A percentile compares a stretch with the other conserved stretches of the same genome.
Evolutionary conservation across 2,888 invertebrate species (phyloP).

Genomic region (Drosophila pseudotakahashii): DNA sequence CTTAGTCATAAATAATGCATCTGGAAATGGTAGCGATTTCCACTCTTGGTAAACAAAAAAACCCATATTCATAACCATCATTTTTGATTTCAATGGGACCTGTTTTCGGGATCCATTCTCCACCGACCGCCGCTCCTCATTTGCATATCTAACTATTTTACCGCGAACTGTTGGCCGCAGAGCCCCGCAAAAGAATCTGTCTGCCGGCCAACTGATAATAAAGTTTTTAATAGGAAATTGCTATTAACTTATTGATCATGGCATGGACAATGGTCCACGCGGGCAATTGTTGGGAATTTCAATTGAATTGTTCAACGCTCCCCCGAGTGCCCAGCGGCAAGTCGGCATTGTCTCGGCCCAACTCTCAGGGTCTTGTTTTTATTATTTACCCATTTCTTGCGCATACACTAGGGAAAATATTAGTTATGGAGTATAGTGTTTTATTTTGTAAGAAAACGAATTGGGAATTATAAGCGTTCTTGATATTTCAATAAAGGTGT

Average conservation of each 20-base stretch:
- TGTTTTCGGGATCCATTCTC: slow-evolving; percentile 13
- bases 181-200: slow-evolving; percentile 7
- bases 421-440: background rate
- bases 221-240: slow-evolving; percentile 77
- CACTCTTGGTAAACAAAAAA: slow-evolving; percentile 1
- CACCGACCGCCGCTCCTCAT: slow-evolving; percentile 28
- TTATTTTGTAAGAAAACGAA: background rate
- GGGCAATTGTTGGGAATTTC: slow-evolving; percentile 60
- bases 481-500: background rate
- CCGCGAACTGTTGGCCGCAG: slow-evolving; percentile 39
- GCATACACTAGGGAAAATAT: slow-evolving; percentile 1
- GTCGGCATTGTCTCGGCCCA: slow-evolving; percentile 21
- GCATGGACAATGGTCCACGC: slow-evolving; percentile 58
- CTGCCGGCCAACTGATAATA: slow-evolving; percentile 62
- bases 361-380: slow-evolving; percentile 7
- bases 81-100: slow-evolving; percentile 37
- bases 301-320: slow-evolving; percentile 75
- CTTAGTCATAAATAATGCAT: slow-evolving; percentile 1
- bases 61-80: slow-evolving; percentile 26
- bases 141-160: slow-evolving; percentile 71
- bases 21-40: slow-evolving; percentile 4
- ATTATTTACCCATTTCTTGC: slow-evolving; percentile 25
- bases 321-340: slow-evolving; percentile 42
- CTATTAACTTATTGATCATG: slow-evolving; percentile 73
- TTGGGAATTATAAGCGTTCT: background rate